A percentile compares a stretch with the other conserved stretches of the same genome.
These are phyloP conservation scores for Ceuthmochares aereus DNA, from an alignment of 2,113 vertebrate species.

Conservation along the genomic window DNA sequence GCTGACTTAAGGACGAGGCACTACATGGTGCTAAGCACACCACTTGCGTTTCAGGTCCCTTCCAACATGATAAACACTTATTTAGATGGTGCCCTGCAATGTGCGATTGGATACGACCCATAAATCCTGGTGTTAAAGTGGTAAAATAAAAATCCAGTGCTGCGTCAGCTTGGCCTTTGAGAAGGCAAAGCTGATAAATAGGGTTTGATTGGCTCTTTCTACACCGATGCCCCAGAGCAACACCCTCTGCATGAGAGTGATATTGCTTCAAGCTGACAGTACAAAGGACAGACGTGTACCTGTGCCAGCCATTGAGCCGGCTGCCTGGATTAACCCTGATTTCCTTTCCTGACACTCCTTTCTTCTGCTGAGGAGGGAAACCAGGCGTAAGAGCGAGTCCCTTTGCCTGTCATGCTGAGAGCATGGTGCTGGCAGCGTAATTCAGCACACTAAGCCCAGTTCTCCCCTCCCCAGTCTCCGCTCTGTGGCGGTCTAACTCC, in stretches of 20 bases:
- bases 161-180: conserved; percentile 49
- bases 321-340: conserved; percentile 46
- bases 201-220: conserved; percentile 50
- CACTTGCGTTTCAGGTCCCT: background rate
- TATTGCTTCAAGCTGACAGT: conserved; percentile 38
- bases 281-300: conserved; percentile 27
- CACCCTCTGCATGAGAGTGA: conserved; percentile 40
- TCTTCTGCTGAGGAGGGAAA: conserved; percentile 20
- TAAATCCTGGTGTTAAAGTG: conserved; percentile 60
- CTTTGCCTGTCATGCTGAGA: conserved; percentile 13
- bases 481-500: background rate
- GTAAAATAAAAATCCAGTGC: conserved; percentile 47
- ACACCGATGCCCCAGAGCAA: conserved; percentile 24
- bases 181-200: conserved; percentile 56
- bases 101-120: background rate
- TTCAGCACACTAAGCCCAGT: background rate
- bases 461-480: background rate
- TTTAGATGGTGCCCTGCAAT: conserved; percentile 35
- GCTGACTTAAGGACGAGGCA: conserved; percentile 10
- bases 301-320: conserved; percentile 19
- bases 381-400: conserved; percentile 1
- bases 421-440: background rate
- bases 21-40: background rate
- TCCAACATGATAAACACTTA: conserved; percentile 48
- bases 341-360: conserved; percentile 44